Conservation (phyloP, 2,113 vertebrate species). For the Podarcis cretensis region DNA sequence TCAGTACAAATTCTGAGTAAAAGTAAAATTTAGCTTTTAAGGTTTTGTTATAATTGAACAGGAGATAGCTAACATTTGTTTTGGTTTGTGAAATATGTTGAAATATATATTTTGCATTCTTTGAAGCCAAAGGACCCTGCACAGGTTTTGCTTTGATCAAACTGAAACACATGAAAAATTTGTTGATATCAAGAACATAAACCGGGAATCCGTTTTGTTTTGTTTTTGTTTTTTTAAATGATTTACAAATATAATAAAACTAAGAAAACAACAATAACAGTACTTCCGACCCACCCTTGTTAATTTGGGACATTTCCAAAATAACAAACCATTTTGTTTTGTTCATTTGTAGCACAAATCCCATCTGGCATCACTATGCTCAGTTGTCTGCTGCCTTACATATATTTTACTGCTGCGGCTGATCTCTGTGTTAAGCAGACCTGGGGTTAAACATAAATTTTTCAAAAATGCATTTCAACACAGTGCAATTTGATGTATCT, state of each 20-base stretch:
- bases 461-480: neutral
- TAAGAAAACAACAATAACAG: too few relatives aligned
- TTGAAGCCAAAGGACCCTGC: constrained; percentile 33
- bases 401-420: neutral
- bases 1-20: neutral
- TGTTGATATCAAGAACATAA: constrained; percentile 61
- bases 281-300: too few relatives aligned
- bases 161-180: constrained; percentile 62
- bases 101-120: constrained; percentile 48
- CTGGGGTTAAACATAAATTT: neutral
- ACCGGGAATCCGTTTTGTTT: constrained; percentile 55
- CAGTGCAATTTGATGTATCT: neutral
- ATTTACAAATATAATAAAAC: too few relatives aligned
- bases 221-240: too few relatives aligned
- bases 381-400: neutral
- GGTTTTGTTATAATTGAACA: neutral
- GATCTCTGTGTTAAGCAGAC: neutral
- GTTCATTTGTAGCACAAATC: neutral
- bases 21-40: neutral
- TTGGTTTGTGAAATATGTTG: constrained; percentile 35
- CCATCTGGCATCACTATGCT: neutral
- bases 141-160: constrained; percentile 12
- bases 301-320: constrained; percentile 58
- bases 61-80: neutral
- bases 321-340: neutral